phyloP scores from a whole-genome alignment of 2,888 invertebrate species.

The Parnassius orleans region DNA sequence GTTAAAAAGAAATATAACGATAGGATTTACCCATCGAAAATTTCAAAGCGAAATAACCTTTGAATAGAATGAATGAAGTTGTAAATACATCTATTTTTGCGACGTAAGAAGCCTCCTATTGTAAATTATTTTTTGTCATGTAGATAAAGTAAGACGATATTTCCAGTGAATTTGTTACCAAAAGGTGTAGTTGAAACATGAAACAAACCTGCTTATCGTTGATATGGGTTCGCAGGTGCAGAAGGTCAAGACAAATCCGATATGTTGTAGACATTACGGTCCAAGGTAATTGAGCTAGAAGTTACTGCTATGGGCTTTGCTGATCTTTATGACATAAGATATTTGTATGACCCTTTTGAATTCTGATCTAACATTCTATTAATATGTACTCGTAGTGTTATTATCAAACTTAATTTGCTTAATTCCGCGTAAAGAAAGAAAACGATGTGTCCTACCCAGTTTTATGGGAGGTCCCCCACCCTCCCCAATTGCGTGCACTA shows the following conservation, averaged over 20 bases:
- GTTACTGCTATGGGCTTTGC: slow-evolving; percentile 9
- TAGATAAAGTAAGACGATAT: slow-evolving; percentile 4
- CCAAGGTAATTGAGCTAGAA: slow-evolving; percentile 13
- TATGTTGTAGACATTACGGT: slow-evolving; percentile 22
- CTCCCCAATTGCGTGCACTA: too few species aligned
- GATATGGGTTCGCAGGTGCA: slow-evolving; percentile 24
- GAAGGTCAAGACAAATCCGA: slow-evolving; percentile 24
- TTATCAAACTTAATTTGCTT: too few species aligned
- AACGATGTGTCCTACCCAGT: too few species aligned
- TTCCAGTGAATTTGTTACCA: slow-evolving; percentile 10
- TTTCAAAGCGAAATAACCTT: too few species aligned
- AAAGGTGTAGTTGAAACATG: slow-evolving; percentile 13
- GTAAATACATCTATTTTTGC: too few species aligned
- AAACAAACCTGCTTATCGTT: slow-evolving; percentile 8
- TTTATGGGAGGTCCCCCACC: too few species aligned
- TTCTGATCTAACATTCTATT: too few species aligned
- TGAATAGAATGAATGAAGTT: too few species aligned
- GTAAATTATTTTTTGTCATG: slow-evolving; percentile 9
- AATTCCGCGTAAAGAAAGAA: too few species aligned
- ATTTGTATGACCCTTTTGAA: neutral
- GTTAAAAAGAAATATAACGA: too few species aligned
- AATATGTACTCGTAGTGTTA: too few species aligned
- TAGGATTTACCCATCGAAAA: too few species aligned
- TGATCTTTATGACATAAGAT: slow-evolving; percentile 4
- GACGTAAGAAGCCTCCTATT: neutral